phyloP scores from a whole-genome alignment of 2,113 vertebrate species.

The Takifugu flavidus region DNA sequence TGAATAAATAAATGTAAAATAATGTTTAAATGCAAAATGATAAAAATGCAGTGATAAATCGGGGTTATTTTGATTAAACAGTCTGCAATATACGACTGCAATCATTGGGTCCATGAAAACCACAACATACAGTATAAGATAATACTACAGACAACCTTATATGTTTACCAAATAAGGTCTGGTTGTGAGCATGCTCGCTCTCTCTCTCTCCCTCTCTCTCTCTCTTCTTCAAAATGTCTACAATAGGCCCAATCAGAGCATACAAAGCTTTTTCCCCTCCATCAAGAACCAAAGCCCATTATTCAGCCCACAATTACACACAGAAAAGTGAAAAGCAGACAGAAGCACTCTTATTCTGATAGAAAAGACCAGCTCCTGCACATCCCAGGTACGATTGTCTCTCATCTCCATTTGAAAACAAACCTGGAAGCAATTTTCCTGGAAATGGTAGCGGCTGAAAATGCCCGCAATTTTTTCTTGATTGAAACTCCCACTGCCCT shows the following conservation, averaged over 20 bases:
- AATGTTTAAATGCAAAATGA: background rate
- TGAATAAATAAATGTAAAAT: background rate
- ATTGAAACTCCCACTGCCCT: background rate
- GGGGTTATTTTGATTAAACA: no score
- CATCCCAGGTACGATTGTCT: conserved; percentile 14
- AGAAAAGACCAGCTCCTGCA: conserved; percentile 5
- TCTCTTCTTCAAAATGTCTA: conserved; percentile 19
- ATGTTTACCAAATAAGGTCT: no score
- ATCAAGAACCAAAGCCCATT: conserved; percentile 9
- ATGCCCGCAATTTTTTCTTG: background rate
- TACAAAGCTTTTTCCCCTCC: conserved; percentile 6
- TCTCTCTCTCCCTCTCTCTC: background rate
- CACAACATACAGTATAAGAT: no score
- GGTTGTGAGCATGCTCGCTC: background rate
- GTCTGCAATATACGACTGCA: background rate
- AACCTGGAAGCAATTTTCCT: conserved; percentile 12
- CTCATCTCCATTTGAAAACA: conserved; percentile 1
- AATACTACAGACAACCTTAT: no score
- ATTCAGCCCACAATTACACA: conserved; percentile 20
- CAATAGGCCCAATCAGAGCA: conserved; percentile 40
- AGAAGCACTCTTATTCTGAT: conserved; percentile 11
- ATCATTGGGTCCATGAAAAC: background rate
- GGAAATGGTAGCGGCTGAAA: background rate
- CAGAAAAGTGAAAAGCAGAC: conserved; percentile 17
- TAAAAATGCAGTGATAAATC: no score